Base-by-base conservation (phyloP, 2,888 invertebrate species). In the Tenthredo notha region DNA sequence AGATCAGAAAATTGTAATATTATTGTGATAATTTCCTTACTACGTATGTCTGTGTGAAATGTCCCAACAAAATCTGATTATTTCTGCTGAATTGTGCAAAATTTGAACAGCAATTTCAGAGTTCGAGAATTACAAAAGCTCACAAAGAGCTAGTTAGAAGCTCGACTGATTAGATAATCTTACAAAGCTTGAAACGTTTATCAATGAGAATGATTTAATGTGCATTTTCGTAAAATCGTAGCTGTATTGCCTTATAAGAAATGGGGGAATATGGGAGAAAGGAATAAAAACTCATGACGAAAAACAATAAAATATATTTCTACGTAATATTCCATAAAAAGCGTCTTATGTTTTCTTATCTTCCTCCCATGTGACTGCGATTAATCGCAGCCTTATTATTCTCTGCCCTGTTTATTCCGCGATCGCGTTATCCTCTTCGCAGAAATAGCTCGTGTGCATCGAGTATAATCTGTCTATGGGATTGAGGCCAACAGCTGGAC, bases 381-480 rank as follows among this genome's bases (percentile, higher is more conserved):
- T 37, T 9, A 18, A 5, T 10, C 82, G 25, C 21, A 25, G 12
- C 21, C 4, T 70, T 4, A 33, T 21, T 18, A 70, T 70, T 12
- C 47, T 43, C 12, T 40, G 7, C 15, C 10, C 10, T 18, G 3
- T 12, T 83, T 21, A 83, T 83, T 83, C 83, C 50, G 67, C 67
- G 43, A 83, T 83, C 25, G 67, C 43, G 83, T 83, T 83, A 90
- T 96, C 96, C 91, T 97, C 96, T 85, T 96, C 96, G 92, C 96
- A 97, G 93, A 99, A 99, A 94, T 99, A 99, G 77, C 98, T 98
- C 94, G 97, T 98, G 94, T 99, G 99, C 99, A 99, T 99, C 91
- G 98, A 97, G 95, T 98, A 99, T 88, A 99, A 96, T 94, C 99
- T 98, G 94, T 99, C 99, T 91, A 99, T 99, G 80, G 99, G 99